Percentiles rank a stretch among this genome's conserved stretches.
phyloP scores from a whole-genome alignment of 2,888 invertebrate species.

The Melanchra persicariae region DNA sequence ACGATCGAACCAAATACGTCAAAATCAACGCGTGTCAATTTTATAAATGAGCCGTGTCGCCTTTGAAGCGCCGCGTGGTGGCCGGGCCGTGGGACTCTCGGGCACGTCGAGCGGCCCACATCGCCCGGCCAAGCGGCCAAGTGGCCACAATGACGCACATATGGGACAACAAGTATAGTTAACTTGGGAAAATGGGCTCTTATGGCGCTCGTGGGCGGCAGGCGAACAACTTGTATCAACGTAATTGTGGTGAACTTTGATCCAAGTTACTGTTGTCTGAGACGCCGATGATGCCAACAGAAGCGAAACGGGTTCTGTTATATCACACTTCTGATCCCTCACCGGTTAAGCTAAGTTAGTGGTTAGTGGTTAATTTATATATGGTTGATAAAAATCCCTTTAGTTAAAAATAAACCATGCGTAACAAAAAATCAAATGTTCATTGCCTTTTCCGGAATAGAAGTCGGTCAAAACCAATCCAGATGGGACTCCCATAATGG shows the following conservation, averaged over 20 bases:
- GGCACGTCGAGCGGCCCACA: slow-evolving; percentile 49
- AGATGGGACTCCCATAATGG: not conserved
- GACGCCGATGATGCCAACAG: slow-evolving; percentile 26
- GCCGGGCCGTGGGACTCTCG: slow-evolving; percentile 73
- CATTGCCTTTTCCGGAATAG: not conserved
- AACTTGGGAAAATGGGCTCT: slow-evolving; percentile 48
- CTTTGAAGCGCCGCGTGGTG: slow-evolving; percentile 78
- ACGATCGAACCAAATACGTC: slow-evolving; percentile 73
- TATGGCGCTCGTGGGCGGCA: slow-evolving; percentile 47
- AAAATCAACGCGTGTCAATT: slow-evolving; percentile 84
- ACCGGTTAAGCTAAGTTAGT: slow-evolving; percentile 9
- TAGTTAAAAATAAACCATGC: not conserved
- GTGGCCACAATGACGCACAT: slow-evolving; percentile 48
- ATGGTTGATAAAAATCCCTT: slow-evolving; percentile 4
- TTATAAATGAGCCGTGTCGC: slow-evolving; percentile 81
- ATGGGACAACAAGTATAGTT: slow-evolving; percentile 51
- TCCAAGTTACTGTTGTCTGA: slow-evolving; percentile 41
- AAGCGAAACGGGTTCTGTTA: slow-evolving; percentile 52
- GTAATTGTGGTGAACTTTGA: slow-evolving; percentile 56
- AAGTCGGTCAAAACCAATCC: slow-evolving; percentile 8
- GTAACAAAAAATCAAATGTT: not conserved
- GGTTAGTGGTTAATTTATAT: too few species aligned
- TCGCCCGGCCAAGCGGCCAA: slow-evolving; percentile 33
- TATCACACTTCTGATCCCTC: slow-evolving; percentile 30
- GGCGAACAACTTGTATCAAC: slow-evolving; percentile 29